Evolutionary conservation across 92 coral and sea anemone species (phyloP).

Genomic region (Montipora capitata): DNA sequence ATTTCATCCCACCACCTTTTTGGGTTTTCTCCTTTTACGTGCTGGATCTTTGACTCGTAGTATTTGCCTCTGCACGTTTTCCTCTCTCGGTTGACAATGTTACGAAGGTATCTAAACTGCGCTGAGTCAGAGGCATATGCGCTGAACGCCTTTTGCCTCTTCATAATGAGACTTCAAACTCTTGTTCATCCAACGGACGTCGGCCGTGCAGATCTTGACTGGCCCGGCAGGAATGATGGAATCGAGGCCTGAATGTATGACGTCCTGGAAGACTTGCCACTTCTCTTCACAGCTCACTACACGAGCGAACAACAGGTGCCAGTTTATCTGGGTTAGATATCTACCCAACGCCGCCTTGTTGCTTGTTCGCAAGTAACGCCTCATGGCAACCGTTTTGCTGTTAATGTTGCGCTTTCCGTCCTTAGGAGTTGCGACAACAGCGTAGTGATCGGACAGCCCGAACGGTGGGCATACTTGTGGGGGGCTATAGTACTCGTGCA

Average conservation of each 20-base stretch:
- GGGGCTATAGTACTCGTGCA: slow-evolving; percentile 17
- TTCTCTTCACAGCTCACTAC: slow-evolving; percentile 1
- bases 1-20: slow-evolving; percentile 10
- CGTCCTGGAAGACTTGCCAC: background rate
- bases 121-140: background rate
- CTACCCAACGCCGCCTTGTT: slow-evolving; percentile 2
- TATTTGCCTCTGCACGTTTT: background rate
- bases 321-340: background rate
- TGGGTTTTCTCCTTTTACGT: slow-evolving; percentile 48
- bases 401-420: background rate
- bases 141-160: slow-evolving; percentile 35
- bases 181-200: slow-evolving; percentile 18
- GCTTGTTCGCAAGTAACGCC: background rate
- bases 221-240: background rate
- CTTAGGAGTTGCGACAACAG: slow-evolving; percentile 19
- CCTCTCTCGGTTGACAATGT: background rate
- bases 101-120: background rate
- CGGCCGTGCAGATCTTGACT: slow-evolving; percentile 27
- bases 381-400: background rate
- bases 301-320: background rate
- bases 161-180: slow-evolving; percentile 18
- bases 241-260: background rate
- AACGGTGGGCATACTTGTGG: slow-evolving; percentile 51
- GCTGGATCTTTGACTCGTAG: slow-evolving; percentile 38
- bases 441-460: slow-evolving; percentile 57